phyloP scores from a whole-genome alignment of 2,888 invertebrate species.

The Polymixis lichenea region DNA sequence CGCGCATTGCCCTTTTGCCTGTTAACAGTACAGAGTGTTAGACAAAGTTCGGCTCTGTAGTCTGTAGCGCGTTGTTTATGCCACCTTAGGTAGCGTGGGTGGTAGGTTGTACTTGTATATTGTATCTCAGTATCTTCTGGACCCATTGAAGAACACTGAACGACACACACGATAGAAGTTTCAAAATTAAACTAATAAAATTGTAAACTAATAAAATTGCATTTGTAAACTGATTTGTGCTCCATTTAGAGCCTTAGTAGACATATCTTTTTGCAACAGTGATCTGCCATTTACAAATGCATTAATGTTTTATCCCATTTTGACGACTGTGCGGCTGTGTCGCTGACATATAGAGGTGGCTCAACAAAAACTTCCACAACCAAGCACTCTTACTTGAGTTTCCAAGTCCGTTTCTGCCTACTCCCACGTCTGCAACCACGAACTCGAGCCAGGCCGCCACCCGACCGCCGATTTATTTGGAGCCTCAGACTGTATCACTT shows the following conservation, averaged over 20 bases:
- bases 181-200: neutral
- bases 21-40: neutral
- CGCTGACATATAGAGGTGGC: neutral
- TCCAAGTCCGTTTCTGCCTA: conserved; percentile 43
- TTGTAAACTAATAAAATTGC: neutral
- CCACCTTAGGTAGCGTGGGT: neutral
- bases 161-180: too few relatives aligned
- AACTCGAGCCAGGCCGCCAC: neutral
- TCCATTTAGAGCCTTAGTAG: neutral
- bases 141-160: too few relatives aligned
- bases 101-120: neutral
- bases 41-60: neutral
- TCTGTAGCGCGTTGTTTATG: too few relatives aligned
- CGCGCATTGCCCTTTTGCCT: neutral
- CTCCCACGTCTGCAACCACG: conserved; percentile 60
- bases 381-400: neutral
- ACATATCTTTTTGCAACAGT: neutral
- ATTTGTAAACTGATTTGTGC: neutral
- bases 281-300: neutral
- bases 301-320: neutral
- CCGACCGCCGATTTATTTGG: conserved; percentile 83
- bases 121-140: neutral
- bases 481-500: conserved; percentile 83
- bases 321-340: neutral
- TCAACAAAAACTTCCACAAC: neutral